These are phyloP conservation scores for Cosmopolites sordidus DNA, from an alignment of 2,888 invertebrate species.

Conservation along the genomic window DNA sequence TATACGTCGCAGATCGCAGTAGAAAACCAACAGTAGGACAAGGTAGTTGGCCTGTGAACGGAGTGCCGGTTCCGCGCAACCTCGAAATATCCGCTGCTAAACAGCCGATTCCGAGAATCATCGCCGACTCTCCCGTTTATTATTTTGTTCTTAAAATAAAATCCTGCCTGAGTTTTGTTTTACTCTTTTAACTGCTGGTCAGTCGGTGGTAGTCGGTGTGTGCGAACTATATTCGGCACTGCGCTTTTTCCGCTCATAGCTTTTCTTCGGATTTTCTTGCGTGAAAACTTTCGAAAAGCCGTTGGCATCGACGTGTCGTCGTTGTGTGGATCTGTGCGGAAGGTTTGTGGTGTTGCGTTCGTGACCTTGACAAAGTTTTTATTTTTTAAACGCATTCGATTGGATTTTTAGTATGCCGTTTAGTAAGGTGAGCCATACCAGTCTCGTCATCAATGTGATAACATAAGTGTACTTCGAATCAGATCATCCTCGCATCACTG, in stretches of 20 bases:
- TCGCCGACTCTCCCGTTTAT: constrained; percentile 16
- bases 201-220: constrained; percentile 17
- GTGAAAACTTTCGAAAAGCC: constrained; percentile 7
- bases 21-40: background rate
- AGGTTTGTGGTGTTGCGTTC: constrained; percentile 4
- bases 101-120: constrained; percentile 18
- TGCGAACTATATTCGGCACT: background rate
- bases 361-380: constrained; percentile 21
- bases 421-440: constrained; percentile 21
- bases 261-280: background rate
- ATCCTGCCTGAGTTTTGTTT: constrained; percentile 20
- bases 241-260: background rate
- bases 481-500: constrained; percentile 1
- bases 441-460: constrained; percentile 23
- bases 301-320: too few species aligned
- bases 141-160: constrained; percentile 22
- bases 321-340: too few species aligned
- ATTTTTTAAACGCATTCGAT: constrained; percentile 1
- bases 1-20: too few species aligned
- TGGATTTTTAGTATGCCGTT: constrained; percentile 20
- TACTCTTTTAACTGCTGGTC: constrained; percentile 7
- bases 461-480: constrained; percentile 10
- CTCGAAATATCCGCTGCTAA: constrained; percentile 14
- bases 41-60: background rate
- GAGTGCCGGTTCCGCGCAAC: constrained; percentile 9